Percentiles rank a stretch among this genome's conserved stretches.
These are phyloP conservation scores for Gnathonemus echidnorhynchus DNA, from an alignment of 2,113 vertebrate species.

Conservation along the genomic window DNA sequence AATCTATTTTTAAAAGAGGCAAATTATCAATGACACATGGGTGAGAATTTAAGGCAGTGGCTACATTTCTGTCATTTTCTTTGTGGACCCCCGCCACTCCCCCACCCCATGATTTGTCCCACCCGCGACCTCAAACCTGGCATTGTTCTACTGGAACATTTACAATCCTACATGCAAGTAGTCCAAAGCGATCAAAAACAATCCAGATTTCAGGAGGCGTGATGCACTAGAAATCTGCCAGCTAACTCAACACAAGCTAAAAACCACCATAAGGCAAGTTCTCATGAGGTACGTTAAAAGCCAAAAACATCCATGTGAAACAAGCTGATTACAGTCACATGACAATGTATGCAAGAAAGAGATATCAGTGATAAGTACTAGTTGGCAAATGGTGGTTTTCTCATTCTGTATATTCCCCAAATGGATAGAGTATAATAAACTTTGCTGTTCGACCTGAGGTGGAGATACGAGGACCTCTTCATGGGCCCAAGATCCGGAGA, in stretches of 20 bases:
- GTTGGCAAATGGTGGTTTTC: background rate
- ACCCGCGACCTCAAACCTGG: background rate
- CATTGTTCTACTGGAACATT: background rate
- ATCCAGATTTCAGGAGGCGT: background rate
- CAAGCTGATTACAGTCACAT: background rate
- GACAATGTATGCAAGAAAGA: background rate
- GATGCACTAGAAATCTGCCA: background rate
- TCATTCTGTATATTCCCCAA: slow-evolving; percentile 47
- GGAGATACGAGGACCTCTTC: background rate
- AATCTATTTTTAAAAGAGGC: background rate
- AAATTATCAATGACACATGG: background rate
- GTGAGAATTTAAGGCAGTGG: background rate
- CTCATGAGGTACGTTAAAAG: background rate
- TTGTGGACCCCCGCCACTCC: background rate
- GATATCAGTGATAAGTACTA: background rate
- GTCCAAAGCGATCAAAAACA: background rate
- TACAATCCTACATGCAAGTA: background rate
- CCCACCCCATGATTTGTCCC: background rate
- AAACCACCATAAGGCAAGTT: background rate
- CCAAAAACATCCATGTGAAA: background rate
- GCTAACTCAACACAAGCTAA: background rate
- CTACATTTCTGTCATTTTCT: background rate
- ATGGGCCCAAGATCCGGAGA: background rate
- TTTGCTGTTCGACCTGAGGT: background rate
- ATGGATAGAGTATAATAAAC: background rate